These are phyloP conservation scores for Neoarius graeffei DNA, from an alignment of 2,113 vertebrate species.

Conservation along the genomic window DNA sequence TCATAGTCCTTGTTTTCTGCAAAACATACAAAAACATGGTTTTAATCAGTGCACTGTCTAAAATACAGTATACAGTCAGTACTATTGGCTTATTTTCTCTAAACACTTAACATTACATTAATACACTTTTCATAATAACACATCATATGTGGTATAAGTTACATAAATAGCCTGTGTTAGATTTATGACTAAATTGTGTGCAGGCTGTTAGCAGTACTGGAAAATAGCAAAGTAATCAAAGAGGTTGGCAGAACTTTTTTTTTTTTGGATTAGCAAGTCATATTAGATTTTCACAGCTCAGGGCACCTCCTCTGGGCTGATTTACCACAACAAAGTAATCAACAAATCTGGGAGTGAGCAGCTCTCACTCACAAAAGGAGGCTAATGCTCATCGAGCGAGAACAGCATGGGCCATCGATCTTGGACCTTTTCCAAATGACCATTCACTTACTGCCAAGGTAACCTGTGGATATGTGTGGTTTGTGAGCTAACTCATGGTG, in stretches of 20 bases:
- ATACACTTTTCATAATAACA: not conserved
- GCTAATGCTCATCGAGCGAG: slow-evolving; percentile 48
- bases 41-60: not conserved
- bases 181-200: not conserved
- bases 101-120: not conserved
- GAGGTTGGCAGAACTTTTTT: not conserved
- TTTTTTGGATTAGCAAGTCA: not conserved
- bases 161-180: not conserved
- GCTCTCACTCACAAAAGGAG: slow-evolving; percentile 38
- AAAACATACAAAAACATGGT: not conserved
- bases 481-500: slow-evolving; percentile 14
- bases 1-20: slow-evolving; percentile 98
- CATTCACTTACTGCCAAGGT: slow-evolving; percentile 32
- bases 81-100: not conserved
- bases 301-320: slow-evolving; percentile 9
- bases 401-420: slow-evolving; percentile 45
- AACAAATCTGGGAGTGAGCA: slow-evolving; percentile 33
- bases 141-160: not conserved
- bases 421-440: slow-evolving; percentile 41
- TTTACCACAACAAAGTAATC: slow-evolving; percentile 39
- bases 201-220: not conserved
- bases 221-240: slow-evolving; percentile 13
- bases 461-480: slow-evolving; percentile 22
- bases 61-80: not conserved
- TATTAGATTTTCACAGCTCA: slow-evolving; percentile 21